phyloP scores from a whole-genome alignment of 2,888 invertebrate species.

The Arge pagana region DNA sequence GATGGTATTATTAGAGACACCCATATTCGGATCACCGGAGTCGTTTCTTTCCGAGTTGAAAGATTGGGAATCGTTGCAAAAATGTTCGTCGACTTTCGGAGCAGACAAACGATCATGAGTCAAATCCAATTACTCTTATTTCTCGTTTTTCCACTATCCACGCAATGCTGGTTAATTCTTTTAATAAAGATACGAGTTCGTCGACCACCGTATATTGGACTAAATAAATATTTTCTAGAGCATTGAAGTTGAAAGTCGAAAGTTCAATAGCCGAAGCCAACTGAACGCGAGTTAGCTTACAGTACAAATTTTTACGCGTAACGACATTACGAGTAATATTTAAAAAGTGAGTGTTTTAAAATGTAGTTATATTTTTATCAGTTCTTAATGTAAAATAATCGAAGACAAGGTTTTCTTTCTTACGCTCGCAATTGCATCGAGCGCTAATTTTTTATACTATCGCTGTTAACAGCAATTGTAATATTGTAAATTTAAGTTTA shows the following conservation, averaged over 20 bases:
- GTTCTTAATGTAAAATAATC: neutral
- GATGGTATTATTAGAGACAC: conserved; percentile 20
- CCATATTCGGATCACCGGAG: conserved; percentile 22
- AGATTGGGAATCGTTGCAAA: neutral
- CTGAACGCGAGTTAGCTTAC: conserved; percentile 20
- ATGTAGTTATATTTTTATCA: conserved; percentile 12
- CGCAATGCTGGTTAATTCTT: neutral
- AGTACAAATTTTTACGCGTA: conserved; percentile 17
- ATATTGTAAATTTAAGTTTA: conserved; percentile 14
- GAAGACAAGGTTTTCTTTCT: conserved; percentile 3
- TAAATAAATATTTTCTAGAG: conserved; percentile 13
- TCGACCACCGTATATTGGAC: conserved; percentile 5
- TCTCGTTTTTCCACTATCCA: neutral
- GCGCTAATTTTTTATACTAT: no score
- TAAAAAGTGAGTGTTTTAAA: conserved; percentile 15
- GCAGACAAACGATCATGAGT: no score
- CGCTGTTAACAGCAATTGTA: conserved; percentile 13
- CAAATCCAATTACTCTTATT: no score
- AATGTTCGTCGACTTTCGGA: no score
- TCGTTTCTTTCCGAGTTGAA: conserved; percentile 17
- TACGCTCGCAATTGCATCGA: no score
- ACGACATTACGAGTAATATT: conserved; percentile 13
- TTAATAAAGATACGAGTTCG: conserved; percentile 3
- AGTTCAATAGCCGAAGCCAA: conserved; percentile 20
- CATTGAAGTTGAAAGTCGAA: conserved; percentile 13